Evolutionary conservation across 2,797 vertebrate species (phyloP).

Genomic region (Sylvia borin): DNA sequence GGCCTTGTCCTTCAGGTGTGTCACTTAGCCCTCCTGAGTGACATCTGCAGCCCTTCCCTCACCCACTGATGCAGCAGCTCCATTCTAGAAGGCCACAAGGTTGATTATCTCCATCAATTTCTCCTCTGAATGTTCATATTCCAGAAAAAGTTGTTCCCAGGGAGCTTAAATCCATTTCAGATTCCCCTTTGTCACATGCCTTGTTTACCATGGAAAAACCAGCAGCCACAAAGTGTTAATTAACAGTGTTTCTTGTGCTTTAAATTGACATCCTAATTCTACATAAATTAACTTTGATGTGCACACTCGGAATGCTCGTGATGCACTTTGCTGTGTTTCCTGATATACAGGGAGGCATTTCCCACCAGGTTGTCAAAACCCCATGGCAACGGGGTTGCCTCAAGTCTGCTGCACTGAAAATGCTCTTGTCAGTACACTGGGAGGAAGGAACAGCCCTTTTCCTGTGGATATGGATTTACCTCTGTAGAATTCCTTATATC

Average conservation of each 20-base stretch:
- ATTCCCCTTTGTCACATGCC: background rate
- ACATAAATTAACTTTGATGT: background rate
- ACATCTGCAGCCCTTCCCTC: background rate
- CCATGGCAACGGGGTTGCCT: background rate
- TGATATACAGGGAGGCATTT: background rate
- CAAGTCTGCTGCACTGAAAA: background rate
- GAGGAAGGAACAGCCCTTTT: background rate
- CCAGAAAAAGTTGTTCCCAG: background rate
- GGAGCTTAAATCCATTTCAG: background rate
- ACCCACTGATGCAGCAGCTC: background rate
- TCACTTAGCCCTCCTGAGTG: background rate
- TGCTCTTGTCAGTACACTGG: background rate
- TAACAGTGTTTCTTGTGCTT: background rate
- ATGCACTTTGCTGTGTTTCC: background rate
- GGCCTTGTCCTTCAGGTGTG: background rate
- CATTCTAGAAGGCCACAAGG: background rate
- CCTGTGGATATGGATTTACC: background rate
- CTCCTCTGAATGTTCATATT: background rate
- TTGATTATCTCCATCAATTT: background rate
- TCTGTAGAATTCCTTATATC: background rate
- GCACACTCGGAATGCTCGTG: rapidly evolving
- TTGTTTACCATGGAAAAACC: background rate
- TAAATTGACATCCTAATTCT: background rate
- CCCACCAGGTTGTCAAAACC: background rate
- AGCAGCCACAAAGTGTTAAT: background rate